These are phyloP conservation scores for Sebastes taczanowskii DNA, from an alignment of 2,797 vertebrate species.

Conservation along the genomic window DNA sequence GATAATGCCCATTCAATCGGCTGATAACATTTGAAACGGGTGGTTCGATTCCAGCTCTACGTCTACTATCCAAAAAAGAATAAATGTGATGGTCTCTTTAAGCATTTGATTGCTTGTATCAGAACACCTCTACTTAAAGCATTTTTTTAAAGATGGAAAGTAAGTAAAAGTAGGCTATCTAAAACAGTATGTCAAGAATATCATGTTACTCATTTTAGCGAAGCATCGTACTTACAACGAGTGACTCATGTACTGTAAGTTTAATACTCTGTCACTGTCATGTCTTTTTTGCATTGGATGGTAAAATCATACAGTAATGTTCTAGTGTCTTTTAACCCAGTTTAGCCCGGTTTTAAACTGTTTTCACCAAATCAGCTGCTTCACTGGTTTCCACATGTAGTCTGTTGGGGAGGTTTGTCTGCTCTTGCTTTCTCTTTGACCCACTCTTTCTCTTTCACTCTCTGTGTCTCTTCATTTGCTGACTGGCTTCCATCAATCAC, in stretches of 20 bases:
- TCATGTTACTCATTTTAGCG: not conserved
- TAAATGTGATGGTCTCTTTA: too few species aligned
- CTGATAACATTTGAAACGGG: too few species aligned
- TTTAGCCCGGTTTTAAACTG: not conserved
- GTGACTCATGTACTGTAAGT: not conserved
- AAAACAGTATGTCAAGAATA: too few species aligned
- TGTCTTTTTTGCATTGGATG: not conserved
- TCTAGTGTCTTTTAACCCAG: not conserved
- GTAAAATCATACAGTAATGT: not conserved
- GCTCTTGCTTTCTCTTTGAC: slow-evolving; percentile 13
- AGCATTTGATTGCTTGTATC: too few species aligned
- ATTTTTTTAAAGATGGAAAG: too few species aligned
- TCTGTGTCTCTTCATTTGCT: slow-evolving; percentile 31
- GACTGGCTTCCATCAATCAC: slow-evolving; percentile 75
- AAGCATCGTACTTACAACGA: not conserved
- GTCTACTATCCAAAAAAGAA: too few species aligned
- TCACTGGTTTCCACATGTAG: not conserved
- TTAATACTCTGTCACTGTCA: not conserved
- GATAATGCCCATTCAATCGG: too few species aligned
- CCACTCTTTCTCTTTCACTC: slow-evolving; percentile 26
- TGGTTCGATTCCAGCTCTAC: too few species aligned
- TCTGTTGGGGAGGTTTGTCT: not conserved
- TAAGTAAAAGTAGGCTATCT: too few species aligned
- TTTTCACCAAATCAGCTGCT: not conserved
- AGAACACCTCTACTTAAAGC: too few species aligned